Percentiles rank a stretch among this genome's conserved stretches.
phyloP scores from a whole-genome alignment of 2,888 invertebrate species.

The Carcina quercana region DNA sequence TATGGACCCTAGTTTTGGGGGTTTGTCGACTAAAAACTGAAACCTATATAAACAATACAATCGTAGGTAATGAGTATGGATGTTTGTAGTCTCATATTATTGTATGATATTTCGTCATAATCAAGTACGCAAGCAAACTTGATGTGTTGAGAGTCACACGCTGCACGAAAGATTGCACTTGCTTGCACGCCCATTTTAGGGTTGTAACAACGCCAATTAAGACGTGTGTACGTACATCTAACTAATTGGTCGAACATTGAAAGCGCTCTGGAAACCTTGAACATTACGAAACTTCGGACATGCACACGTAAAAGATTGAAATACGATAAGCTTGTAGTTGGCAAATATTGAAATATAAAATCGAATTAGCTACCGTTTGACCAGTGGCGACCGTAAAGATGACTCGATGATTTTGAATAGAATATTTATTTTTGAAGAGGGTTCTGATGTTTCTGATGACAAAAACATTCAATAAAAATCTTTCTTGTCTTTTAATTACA shows the following conservation, averaged over 20 bases:
- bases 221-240: not conserved
- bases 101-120: too few species aligned
- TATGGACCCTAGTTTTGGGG: too few species aligned
- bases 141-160: too few species aligned
- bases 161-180: constrained; percentile 5
- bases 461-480: too few species aligned
- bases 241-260: constrained; percentile 14
- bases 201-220: constrained; percentile 10
- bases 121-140: not conserved
- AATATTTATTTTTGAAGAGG: too few species aligned
- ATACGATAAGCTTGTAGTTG: constrained; percentile 22
- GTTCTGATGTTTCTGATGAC: too few species aligned
- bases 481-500: too few species aligned
- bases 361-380: constrained; percentile 6
- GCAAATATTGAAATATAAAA: constrained; percentile 21
- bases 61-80: too few species aligned
- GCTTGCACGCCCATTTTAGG: constrained; percentile 9
- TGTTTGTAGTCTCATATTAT: too few species aligned
- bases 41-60: too few species aligned
- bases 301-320: constrained; percentile 39
- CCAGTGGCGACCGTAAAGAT: not conserved
- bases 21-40: too few species aligned
- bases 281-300: constrained; percentile 18
- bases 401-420: too few species aligned
- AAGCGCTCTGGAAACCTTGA: constrained; percentile 8